Evolutionary conservation across 2,888 invertebrate species (phyloP), one percentile per base, ranked within the genome.

Genomic region (Calliscelio sp.): DNA sequence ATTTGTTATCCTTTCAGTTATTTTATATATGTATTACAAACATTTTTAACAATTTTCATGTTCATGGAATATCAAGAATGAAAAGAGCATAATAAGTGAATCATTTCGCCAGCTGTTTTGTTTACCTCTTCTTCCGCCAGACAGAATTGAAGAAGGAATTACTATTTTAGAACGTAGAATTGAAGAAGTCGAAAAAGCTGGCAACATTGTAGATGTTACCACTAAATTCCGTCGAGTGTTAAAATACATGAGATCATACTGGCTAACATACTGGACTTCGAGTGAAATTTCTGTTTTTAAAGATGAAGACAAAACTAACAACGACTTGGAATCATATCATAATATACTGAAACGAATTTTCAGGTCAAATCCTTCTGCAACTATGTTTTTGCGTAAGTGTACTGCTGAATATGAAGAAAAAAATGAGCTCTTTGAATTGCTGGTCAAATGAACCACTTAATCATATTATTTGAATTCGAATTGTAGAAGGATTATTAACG

Each of bases 131-230:
- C 49, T 49, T 49, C 49, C 49, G 3, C 49, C 49, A 22, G 10
- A 49, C 18, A 49, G 20, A 4, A 49, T 49, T 22, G 22, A 20
- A 22, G 49, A 20, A 49, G 49, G 49, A 49, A 5, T 49, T 49
- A 3, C 18, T 22, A 49, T 49, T 22, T 11, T 49, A 18, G 49
- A 49, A 49, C 49, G 22, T 8, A 49, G 10, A 2, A 1, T 49
- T 18, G 20, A 49, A 41, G 49, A 49, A 49, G 22, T 49, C 22
- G 49, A 49, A 49, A 22, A 2, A 49, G 49, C 41, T 41, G 41
- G 41, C 41, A 41, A 6, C 41, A 41, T 41, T 6, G n/a, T 3
- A n/a, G 41, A 41, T n/a, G 41, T n/a, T 10, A 10, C 7, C n/a
- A 14, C 14, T 41, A 41, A 41, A n/a, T 41, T 41, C 14, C 11